Conservation (phyloP, 1,140 invertebrate genomes). For the Saccostrea glomerata region DNA sequence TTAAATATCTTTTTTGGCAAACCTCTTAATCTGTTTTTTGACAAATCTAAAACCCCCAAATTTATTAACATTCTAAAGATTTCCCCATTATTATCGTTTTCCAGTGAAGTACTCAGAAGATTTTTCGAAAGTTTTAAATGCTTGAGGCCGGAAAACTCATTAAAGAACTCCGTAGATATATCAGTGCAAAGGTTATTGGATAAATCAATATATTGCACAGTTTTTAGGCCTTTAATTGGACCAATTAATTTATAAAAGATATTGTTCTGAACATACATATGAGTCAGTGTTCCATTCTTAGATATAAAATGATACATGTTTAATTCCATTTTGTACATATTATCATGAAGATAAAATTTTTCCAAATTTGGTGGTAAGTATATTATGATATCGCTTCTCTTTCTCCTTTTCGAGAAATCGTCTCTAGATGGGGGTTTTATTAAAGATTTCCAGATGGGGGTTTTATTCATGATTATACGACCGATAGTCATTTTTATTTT, state of each 20-base stretch:
- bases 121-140: background rate
- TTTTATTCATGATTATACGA: background rate
- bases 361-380: constrained; percentile 1
- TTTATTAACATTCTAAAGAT: background rate
- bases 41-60: background rate
- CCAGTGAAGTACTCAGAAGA: background rate
- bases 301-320: background rate
- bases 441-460: background rate
- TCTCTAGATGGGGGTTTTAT: background rate
- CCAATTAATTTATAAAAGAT: background rate
- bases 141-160: background rate
- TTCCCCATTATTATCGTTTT: background rate
- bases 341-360: background rate
- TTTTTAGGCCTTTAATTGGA: background rate
- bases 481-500: background rate
- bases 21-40: background rate
- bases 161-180: background rate
- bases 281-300: background rate
- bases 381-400: background rate
- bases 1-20: background rate
- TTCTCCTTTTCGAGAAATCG: too few relatives aligned
- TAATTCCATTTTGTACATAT: background rate
- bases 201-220: background rate
- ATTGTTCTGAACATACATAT: background rate
- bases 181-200: constrained; percentile 1